phyloP scores from a whole-genome alignment of 2,888 invertebrate genomes.

The Tribolium freemani region DNA sequence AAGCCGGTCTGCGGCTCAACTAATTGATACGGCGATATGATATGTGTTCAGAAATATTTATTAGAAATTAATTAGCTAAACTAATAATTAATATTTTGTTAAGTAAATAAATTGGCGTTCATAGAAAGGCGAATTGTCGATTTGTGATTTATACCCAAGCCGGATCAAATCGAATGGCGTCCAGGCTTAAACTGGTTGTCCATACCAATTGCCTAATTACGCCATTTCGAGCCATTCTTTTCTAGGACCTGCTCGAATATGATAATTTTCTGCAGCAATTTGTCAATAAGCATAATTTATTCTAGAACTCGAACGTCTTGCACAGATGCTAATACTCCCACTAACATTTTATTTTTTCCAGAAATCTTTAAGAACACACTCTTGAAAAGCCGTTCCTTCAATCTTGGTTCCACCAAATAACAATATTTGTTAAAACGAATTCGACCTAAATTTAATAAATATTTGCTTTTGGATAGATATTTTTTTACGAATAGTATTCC shows the following conservation, averaged over 20 bases:
- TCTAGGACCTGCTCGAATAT: neutral
- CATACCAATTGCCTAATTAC: conserved; percentile 17
- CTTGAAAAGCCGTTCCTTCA: too few species aligned
- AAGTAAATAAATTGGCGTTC: conserved; percentile 51
- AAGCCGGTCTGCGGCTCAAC: conserved; percentile 39
- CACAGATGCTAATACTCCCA: too few species aligned
- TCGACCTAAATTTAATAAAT: too few species aligned
- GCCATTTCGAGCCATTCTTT: conserved; percentile 3
- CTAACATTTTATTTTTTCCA: too few species aligned
- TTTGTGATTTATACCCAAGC: conserved; percentile 26
- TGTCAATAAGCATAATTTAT: neutral
- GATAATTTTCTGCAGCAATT: neutral
- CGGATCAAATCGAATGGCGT: neutral
- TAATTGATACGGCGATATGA: conserved; percentile 54
- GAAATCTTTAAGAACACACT: too few species aligned
- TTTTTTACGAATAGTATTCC: too few species aligned
- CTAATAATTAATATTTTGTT: conserved; percentile 50
- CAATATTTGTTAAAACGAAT: too few species aligned
- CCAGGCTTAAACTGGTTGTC: conserved; percentile 10
- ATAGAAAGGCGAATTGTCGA: conserved; percentile 46
- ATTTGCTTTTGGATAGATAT: too few species aligned
- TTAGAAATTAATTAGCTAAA: conserved; percentile 52
- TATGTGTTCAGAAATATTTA: conserved; percentile 54
- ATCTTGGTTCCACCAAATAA: too few species aligned
- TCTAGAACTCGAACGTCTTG: too few species aligned